Percentiles rank a stretch among this genome's conserved stretches.
phyloP scores from a whole-genome alignment of 2,797 vertebrate genomes.

The Chiloscyllium punctatum region DNA sequence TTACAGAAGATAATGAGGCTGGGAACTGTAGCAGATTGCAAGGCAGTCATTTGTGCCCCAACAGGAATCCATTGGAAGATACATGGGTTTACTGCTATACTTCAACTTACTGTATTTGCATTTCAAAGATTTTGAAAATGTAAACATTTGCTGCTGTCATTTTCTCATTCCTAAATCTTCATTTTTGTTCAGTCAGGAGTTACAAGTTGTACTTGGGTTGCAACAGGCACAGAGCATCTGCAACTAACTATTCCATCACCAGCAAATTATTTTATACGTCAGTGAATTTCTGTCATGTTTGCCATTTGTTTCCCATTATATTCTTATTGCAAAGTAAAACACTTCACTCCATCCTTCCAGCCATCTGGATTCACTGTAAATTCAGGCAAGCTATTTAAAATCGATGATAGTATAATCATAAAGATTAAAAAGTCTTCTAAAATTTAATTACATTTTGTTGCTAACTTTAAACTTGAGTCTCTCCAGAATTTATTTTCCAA shows the following conservation, averaged over 20 bases:
- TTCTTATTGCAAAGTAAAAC: not conserved
- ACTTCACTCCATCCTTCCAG: not conserved
- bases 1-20: not conserved
- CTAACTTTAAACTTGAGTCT: not conserved
- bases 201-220: not conserved
- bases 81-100: not conserved
- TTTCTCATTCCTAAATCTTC: not conserved
- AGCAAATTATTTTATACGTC: not conserved
- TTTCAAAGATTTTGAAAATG: not conserved
- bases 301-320: constrained; percentile 2
- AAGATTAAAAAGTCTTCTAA: not conserved
- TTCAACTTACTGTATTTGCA: constrained; percentile 3
- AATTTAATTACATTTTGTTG: not conserved
- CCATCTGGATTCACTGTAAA: not conserved
- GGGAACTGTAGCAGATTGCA: not conserved
- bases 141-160: not conserved
- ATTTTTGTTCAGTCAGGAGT: not conserved
- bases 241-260: not conserved
- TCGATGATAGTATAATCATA: not conserved
- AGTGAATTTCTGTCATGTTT: not conserved
- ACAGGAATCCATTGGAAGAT: no score
- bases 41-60: not conserved
- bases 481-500: not conserved
- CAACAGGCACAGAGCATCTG: not conserved
- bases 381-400: not conserved